Conservation (phyloP, 2,888 invertebrate genomes). For the Cepaea hortensis region DNA sequence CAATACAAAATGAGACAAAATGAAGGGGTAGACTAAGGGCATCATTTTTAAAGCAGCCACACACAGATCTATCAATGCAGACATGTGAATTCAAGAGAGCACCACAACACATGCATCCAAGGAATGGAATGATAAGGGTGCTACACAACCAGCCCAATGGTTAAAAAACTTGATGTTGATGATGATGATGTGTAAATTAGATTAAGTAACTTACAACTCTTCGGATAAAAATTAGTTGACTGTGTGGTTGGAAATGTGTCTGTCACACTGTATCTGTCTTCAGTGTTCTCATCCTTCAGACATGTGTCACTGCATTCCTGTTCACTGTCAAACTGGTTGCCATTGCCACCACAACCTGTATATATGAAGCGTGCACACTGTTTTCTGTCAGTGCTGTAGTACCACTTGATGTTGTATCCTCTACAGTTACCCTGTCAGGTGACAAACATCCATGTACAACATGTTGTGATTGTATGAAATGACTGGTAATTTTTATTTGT, state of each 20-base stretch:
- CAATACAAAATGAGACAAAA: no score
- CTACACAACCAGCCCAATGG: no score
- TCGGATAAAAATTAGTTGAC: not conserved
- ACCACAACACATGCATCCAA: no score
- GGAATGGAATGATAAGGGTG: no score
- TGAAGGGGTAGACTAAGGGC: no score
- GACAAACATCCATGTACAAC: not conserved
- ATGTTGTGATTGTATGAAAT: no score
- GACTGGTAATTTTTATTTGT: not conserved
- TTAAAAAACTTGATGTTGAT: not conserved
- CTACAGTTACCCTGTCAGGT: slow-evolving; percentile 53
- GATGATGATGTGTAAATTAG: not conserved
- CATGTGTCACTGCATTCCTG: slow-evolving; percentile 62
- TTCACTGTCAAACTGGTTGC: slow-evolving; percentile 83
- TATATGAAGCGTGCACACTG: slow-evolving; percentile 85
- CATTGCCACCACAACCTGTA: slow-evolving; percentile 89
- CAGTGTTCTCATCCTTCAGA: slow-evolving; percentile 13
- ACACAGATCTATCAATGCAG: no score
- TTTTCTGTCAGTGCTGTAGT: slow-evolving; percentile 81
- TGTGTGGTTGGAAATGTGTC: not conserved
- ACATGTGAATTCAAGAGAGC: no score
- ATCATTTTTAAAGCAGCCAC: no score
- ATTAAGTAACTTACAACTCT: not conserved
- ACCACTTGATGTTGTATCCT: slow-evolving; percentile 78
- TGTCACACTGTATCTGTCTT: not conserved